Evolutionary conservation across 2,888 invertebrate species (phyloP), one percentile per base, ranked within the genome.

Genomic region (Sarcophaga rosellei): DNA sequence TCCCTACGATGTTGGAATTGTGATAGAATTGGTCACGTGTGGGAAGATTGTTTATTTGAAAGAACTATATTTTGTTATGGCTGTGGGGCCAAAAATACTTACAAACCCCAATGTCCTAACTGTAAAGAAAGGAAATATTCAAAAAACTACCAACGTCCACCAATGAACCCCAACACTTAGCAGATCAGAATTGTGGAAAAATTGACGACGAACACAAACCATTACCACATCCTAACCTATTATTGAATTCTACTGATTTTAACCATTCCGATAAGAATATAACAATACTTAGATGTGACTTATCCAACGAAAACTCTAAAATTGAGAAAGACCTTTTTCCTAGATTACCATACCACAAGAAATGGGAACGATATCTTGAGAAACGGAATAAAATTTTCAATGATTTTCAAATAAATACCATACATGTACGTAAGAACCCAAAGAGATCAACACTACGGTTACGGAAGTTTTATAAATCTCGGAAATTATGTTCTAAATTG

Each of bases 41-140:
- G 25, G 25, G 23, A 23, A 23, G 70, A 79, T 17, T 79, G 79
- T 17, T 35, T 79, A 15, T 21, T 25, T 12, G 47, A 72, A 0
- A 35, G 63, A n/a, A 45, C 69, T 2, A 65, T 79, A 69, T 79
- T 79, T 57, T 76, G 76, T 68, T 76, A 76, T 23, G 76, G 76
- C 10, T 76, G 75, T 23, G 75, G 75, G 5, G 23, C 63, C 4
- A 63, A 63, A 62, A 44, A 75, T 12, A 25, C 53, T 4, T 76
- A 76, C 53, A 76, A 79, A 20, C 79, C 79, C 0, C 79, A 79
- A 15, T 79, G 72, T 17, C 35, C 4, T 11, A 79, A 70, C 57
- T 72, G 79, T 57, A 15, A 17, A 4, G 23, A 11, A n/a, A 21
- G 57, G 2, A 79, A 25, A 25, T 53, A 63, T 63, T 3, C 63